These are phyloP conservation scores for Chloroceryle inda DNA, from an alignment of 2,797 vertebrate genomes.

Conservation along the genomic window DNA sequence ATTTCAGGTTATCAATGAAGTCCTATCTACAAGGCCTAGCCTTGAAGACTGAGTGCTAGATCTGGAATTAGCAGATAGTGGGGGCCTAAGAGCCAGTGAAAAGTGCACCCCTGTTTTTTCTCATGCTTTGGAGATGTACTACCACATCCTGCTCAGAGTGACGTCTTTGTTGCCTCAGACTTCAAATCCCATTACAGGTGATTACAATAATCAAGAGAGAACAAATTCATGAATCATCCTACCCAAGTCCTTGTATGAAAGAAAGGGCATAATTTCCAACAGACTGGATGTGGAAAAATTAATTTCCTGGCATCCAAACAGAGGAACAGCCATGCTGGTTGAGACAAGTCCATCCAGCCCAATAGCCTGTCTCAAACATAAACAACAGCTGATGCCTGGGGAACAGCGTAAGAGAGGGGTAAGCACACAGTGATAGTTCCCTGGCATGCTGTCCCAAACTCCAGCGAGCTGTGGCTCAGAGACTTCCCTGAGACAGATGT, in stretches of 20 bases:
- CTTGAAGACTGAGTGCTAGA: not conserved
- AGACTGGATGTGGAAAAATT: constrained; percentile 58
- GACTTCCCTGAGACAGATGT: constrained; percentile 74
- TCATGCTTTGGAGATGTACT: not conserved
- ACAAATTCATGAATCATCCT: constrained; percentile 2
- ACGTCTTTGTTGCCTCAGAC: not conserved
- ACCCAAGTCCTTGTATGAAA: constrained; percentile 36
- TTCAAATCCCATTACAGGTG: constrained; percentile 43
- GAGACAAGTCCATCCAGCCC: constrained; percentile 65
- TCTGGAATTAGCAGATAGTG: not conserved
- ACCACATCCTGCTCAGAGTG: not conserved
- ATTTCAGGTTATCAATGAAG: not conserved
- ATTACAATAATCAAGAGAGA: constrained; percentile 33
- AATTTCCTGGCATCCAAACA: constrained; percentile 58
- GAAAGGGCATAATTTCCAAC: constrained; percentile 34
- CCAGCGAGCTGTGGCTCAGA: constrained; percentile 71
- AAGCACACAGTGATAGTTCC: constrained; percentile 29
- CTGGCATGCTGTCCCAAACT: constrained; percentile 65
- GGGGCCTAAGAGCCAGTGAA: not conserved
- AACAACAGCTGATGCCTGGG: constrained; percentile 70
- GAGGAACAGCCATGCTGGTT: constrained; percentile 51
- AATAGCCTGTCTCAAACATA: constrained; percentile 49
- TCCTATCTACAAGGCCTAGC: not conserved
- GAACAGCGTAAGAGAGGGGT: constrained; percentile 46
- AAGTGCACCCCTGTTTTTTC: not conserved